Base-by-base conservation (phyloP, 2,113 vertebrate species). In the Albula goreensis region DNA sequence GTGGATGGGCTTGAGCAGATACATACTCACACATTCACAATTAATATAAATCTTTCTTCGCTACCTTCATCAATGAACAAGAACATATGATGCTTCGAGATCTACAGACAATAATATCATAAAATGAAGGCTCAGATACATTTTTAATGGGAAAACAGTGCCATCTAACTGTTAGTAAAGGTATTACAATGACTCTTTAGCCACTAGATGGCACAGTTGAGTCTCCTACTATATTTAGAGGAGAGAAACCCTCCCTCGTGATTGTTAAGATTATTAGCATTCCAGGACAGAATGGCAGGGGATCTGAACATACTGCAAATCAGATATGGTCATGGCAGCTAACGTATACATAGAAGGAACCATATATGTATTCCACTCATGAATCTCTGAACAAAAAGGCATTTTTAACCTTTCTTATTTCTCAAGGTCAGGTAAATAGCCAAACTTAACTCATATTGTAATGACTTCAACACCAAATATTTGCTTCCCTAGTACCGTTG, bases 171-270 rank as follows among this genome's bases (percentile, higher is more conserved):
- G 78, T 53, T 8, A 17, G 10, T 51, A 48, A 49, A 52, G 74
- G 19, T n/a, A 80, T 31, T 74, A 84, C 80, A 82, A 51, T 49
- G 19, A 11, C 11, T 13, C 15, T 79, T 70, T 41, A 52, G 48
- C 86, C 86, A 87, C 83, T 25, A 82, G 83, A 66, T 66, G 86
- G 83, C 79, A 48, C n/a, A 66, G 50, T 51, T 78, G 83, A 77
- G 83, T 13, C 41, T n/a, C n/a, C 74, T 82, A 31, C 41, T 60
- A 50, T 82, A 53, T 86, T 52, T 82, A 31, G 17, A 50, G 22
- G 56, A 10, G 50, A 66, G 78, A 41, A 66, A n/a, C 11, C 11
- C 15, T 50, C 78, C 41, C 53, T 15, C 53, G 53, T 81, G 50
- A 80, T 81, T 70, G 78, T 51, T 50, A 57, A 70, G 82, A 80